Conservation (phyloP, 2,113 vertebrate genomes). For the Hipposideros armiger region DNA sequence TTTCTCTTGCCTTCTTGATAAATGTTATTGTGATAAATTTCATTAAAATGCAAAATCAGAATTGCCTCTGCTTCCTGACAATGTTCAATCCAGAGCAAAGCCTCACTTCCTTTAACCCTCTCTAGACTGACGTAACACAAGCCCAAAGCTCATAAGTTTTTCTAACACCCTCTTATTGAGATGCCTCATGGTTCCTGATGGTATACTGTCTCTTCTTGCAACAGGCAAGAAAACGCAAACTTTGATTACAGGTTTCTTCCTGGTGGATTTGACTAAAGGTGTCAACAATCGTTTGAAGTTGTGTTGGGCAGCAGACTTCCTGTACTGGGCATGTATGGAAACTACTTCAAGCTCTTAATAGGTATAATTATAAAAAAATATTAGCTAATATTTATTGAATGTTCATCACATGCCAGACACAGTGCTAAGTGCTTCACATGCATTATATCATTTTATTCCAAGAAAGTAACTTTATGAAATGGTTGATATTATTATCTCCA, state of each 20-base stretch:
- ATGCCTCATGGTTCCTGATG: neutral
- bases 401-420: neutral
- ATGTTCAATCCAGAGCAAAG: neutral
- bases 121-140: neutral
- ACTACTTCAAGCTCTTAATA: neutral
- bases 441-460: neutral
- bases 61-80: neutral
- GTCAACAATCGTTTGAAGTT: neutral
- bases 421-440: neutral
- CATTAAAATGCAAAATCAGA: neutral
- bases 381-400: slow-evolving; percentile 39
- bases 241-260: neutral
- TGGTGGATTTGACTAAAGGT: neutral
- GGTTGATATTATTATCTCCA: neutral
- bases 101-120: neutral
- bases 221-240: neutral
- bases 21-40: neutral
- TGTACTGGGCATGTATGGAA: neutral
- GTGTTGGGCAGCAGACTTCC: neutral
- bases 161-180: neutral
- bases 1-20: neutral
- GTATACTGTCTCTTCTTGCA: neutral
- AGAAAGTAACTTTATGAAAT: neutral
- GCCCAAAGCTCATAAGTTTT: neutral
- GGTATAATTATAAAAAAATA: neutral